Base-by-base conservation (phyloP, 2,797 vertebrate genomes). In the Phataginus tetradactyla region DNA sequence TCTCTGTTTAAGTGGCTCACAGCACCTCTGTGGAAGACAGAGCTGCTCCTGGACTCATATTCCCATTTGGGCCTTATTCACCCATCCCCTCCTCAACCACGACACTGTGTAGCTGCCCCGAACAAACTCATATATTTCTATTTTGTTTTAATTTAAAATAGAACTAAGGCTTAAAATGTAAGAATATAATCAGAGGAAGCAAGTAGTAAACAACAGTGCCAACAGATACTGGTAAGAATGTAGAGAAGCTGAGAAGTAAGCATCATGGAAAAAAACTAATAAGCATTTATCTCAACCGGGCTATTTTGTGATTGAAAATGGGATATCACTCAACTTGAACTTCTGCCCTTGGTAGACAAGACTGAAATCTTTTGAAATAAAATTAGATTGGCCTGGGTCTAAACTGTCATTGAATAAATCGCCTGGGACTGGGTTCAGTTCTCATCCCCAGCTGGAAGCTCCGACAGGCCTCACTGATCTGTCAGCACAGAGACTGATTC, bases 321-420 rank as follows among this genome's bases (percentile, higher is more conserved):
- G 63, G 80, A 55, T 49, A 39, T 39, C 51, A 12, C 72, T 80
- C 69, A 90, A 12, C 74, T 75, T 89, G 95, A 95, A 80, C 59
- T 66, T 85, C 63, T 86, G 79, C 29, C 7, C 45, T 51, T 55
- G 64, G 29, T 37, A 91, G 25, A 20, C 34, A 92, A 80, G 53
- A 78, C 59, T 27, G 29, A 42, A 68, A 68, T n/a, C 14, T 57
- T 79, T 64, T 53, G 77, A 95, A 32, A 64, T 14, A 71, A 72
- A 86, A 64, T 91, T n/a, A 32, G 23, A 29, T 71, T 79, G n/a
- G 37, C 66, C 55, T 1, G 0, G 15, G 27, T 37, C 81, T 88
- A 34, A 86, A 79, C 7, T 91, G 61, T 17, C 34, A 7, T 4
- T 32, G 88, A 75, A 84, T 96, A 88, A 84, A 53, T 21, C 69